A percentile compares a stretch with the other conserved stretches of the same genome.
These are phyloP conservation scores for Drosophila subpulchrella DNA, from an alignment of 1,140 invertebrate species.

Conservation along the genomic window DNA sequence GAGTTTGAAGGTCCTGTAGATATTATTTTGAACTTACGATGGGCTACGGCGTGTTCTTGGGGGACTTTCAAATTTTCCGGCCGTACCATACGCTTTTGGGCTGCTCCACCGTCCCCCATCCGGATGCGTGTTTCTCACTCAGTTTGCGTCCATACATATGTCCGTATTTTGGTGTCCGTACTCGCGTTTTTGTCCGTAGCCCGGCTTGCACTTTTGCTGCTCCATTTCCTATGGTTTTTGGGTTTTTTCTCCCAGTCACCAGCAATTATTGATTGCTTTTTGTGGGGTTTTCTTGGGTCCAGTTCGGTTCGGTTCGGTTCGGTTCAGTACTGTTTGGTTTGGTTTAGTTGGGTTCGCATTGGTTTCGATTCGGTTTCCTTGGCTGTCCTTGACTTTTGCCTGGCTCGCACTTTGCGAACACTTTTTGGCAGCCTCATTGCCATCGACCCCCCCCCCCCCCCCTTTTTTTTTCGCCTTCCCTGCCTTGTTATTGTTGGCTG, in stretches of 20 bases:
- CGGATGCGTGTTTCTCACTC: neutral
- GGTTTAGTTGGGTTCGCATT: conserved; percentile 19
- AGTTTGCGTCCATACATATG: neutral
- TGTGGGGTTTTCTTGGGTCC: conserved; percentile 19
- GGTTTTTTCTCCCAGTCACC: conserved; percentile 24
- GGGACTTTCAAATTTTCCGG: neutral
- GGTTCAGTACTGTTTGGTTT: conserved; percentile 42
- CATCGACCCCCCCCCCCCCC: conserved; percentile 42
- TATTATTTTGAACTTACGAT: no score
- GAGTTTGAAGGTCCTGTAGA: no score
- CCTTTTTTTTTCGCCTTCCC: neutral
- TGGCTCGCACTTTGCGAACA: conserved; percentile 73
- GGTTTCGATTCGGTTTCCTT: conserved; percentile 28
- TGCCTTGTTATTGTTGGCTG: conserved; percentile 46
- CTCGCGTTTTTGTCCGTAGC: conserved; percentile 26
- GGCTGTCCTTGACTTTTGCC: conserved; percentile 75
- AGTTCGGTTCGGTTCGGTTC: conserved; percentile 13
- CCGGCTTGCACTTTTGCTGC: conserved; percentile 45
- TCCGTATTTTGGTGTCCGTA: conserved; percentile 15
- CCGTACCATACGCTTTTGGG: conserved; percentile 30
- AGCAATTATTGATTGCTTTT: conserved; percentile 68
- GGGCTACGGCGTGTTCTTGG: neutral
- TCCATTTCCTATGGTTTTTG: conserved; percentile 43
- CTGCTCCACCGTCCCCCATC: neutral
- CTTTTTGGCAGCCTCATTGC: conserved; percentile 76